A percentile compares a stretch with the other conserved stretches of the same genome.
phyloP scores from a whole-genome alignment of 2,113 vertebrate genomes.

The Gallinago paraguaiae region DNA sequence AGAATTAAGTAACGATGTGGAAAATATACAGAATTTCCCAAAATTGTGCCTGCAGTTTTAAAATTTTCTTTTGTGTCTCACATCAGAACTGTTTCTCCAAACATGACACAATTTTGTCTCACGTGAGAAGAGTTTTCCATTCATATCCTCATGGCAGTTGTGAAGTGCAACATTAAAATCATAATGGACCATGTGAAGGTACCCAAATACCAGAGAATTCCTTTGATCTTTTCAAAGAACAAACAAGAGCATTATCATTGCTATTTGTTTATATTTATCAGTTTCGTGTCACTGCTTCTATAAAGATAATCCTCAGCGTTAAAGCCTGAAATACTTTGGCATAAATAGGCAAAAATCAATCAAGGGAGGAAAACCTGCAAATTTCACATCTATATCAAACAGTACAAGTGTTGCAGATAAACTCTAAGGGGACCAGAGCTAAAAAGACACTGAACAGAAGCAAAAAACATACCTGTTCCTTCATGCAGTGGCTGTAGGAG shows the following conservation, averaged over 20 bases:
- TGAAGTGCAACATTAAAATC: background rate
- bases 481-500: background rate
- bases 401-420: background rate
- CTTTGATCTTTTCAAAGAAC: background rate
- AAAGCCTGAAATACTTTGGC: background rate
- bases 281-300: background rate
- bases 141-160: background rate
- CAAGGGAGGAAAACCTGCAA: fast-evolving
- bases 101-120: background rate
- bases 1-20: background rate
- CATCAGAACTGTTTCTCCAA: background rate
- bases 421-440: background rate
- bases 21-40: background rate
- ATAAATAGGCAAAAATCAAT: background rate
- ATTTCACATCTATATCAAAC: background rate
- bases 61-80: background rate
- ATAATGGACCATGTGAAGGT: background rate
- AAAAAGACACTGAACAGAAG: background rate
- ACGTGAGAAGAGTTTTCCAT: background rate
- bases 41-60: background rate
- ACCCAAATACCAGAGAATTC: background rate
- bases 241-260: background rate
- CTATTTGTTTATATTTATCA: background rate
- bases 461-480: background rate
- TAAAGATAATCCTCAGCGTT: background rate